phyloP scores from a whole-genome alignment of 2,888 invertebrate genomes.

The Drosophila algonquin region DNA sequence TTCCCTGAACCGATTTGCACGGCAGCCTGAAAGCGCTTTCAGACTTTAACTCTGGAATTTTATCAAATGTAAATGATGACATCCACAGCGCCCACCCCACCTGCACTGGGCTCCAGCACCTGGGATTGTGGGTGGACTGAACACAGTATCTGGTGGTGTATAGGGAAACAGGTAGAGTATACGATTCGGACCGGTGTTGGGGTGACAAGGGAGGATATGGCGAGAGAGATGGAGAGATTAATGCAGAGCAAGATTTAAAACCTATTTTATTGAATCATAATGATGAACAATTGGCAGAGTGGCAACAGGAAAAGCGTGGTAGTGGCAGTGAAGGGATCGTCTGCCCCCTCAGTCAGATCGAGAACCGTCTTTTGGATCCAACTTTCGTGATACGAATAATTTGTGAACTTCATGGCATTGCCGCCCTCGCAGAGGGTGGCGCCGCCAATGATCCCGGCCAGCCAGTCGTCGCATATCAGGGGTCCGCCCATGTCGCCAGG shows the following conservation, averaged over 20 bases:
- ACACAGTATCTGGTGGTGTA: no score
- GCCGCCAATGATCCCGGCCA: conserved; percentile 56
- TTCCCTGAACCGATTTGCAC: conserved; percentile 55
- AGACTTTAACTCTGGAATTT: conserved; percentile 56
- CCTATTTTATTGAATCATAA: neutral
- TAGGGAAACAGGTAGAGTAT: no score
- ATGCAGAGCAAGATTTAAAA: no score
- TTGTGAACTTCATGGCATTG: conserved; percentile 50
- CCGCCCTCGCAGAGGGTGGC: conserved; percentile 35
- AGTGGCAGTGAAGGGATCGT: neutral
- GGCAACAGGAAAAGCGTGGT: neutral
- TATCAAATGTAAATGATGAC: conserved; percentile 39
- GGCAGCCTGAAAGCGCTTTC: conserved; percentile 30
- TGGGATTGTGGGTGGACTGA: no score
- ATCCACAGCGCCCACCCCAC: neutral
- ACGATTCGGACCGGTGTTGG: no score
- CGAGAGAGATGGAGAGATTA: no score
- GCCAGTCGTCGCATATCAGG: conserved; percentile 34
- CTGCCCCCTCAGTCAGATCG: neutral
- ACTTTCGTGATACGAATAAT: conserved; percentile 6
- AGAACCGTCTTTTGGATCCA: conserved; percentile 39
- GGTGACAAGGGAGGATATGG: no score
- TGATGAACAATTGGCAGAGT: neutral
- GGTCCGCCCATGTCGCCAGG: conserved; percentile 66
- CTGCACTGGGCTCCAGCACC: neutral